Conservation (phyloP, 1,140 invertebrate species). For the Coelopa frigida region DNA sequence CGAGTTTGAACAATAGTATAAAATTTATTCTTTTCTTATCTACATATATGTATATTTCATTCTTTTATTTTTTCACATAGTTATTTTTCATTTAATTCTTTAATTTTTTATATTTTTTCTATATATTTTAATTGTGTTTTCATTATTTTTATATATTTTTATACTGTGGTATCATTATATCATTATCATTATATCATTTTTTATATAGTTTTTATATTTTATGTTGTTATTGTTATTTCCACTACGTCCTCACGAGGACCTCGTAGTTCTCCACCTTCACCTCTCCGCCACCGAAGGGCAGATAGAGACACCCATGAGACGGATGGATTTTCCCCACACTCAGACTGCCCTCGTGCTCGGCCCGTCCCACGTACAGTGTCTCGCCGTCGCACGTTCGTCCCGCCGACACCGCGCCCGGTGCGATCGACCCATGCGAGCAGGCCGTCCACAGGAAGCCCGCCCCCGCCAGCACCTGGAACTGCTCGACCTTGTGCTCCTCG, state of each 20-base stretch:
- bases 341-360: slow-evolving; percentile 49
- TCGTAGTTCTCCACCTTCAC: slow-evolving; percentile 53
- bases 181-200: too few species aligned
- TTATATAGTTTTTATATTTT: too few species aligned
- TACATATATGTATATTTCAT: too few species aligned
- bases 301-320: slow-evolving; percentile 54
- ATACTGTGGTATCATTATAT: too few species aligned
- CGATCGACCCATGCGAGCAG: slow-evolving; percentile 48
- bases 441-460: slow-evolving; percentile 46
- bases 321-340: slow-evolving; percentile 54
- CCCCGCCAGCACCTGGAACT: slow-evolving; percentile 44
- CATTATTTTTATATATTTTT: too few species aligned
- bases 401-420: slow-evolving; percentile 50
- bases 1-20: too few species aligned
- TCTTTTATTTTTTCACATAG: too few species aligned
- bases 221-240: slow-evolving; percentile 1
- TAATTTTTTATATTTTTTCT: too few species aligned
- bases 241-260: slow-evolving; percentile 34
- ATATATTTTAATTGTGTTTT: too few species aligned
- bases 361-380: slow-evolving; percentile 56
- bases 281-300: slow-evolving; percentile 56
- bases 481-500: slow-evolving; percentile 45
- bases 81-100: too few species aligned
- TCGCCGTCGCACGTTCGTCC: slow-evolving; percentile 55
- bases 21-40: too few species aligned